phyloP scores from a whole-genome alignment of 53 echinoderm and acorn worm genomes.

The Apostichopus leukothele region DNA sequence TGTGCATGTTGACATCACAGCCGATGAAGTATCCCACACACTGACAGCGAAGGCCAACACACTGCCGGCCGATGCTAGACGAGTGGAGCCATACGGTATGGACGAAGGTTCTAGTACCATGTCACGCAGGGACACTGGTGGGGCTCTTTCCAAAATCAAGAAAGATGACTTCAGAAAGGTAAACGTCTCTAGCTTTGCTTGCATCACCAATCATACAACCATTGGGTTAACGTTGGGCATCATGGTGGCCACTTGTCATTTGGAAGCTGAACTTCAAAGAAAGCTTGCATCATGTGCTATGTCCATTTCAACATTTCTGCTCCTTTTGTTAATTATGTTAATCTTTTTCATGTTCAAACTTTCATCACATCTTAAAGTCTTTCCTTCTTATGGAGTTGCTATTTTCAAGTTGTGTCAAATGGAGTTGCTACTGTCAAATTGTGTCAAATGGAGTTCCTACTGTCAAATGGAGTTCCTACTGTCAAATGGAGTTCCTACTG shows the following conservation, averaged over 20 bases:
- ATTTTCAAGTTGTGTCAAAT: no score
- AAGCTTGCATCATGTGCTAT: no score
- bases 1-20: slow-evolving; percentile 25
- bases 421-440: no score
- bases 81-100: not conserved
- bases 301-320: no score
- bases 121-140: slow-evolving; percentile 11
- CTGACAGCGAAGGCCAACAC: not conserved
- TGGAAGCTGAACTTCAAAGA: no score
- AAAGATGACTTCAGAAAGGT: slow-evolving; percentile 40
- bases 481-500: no score
- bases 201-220: slow-evolving; percentile 24
- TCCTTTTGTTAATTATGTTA: no score
- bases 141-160: slow-evolving; percentile 15
- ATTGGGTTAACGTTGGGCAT: slow-evolving; percentile 27
- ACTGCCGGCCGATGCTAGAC: not conserved
- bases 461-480: no score
- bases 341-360: no score
- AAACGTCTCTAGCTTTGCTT: not conserved
- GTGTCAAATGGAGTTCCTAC: no score
- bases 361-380: no score
- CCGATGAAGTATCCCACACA: slow-evolving; percentile 1
- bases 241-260: not conserved
- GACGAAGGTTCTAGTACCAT: not conserved
- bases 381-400: no score